These are phyloP conservation scores for Haliclona indistincta DNA, from an alignment of 37 sponge, comb jelly and placozoan genomes.

Conservation along the genomic window DNA sequence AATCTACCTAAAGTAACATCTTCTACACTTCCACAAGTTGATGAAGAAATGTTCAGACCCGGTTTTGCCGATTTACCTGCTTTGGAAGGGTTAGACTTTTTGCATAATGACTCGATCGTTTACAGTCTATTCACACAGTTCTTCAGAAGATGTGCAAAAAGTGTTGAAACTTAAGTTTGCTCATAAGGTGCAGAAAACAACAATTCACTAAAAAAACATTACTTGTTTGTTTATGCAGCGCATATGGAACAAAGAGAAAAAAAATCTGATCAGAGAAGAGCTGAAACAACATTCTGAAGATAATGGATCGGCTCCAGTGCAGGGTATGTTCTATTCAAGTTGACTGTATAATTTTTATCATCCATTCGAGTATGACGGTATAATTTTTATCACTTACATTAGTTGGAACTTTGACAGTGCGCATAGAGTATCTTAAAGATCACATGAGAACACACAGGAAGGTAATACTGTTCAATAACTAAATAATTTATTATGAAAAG, in stretches of 20 bases:
- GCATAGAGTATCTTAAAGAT: slow-evolving; percentile 56
- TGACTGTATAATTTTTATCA: not conserved
- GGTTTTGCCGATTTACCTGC: slow-evolving; percentile 11
- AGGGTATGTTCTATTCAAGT: slow-evolving; percentile 34
- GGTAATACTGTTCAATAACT: not conserved
- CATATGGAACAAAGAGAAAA: slow-evolving; percentile 26
- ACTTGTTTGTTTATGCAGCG: not conserved
- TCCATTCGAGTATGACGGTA: not conserved
- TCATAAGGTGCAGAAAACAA: slow-evolving; percentile 23
- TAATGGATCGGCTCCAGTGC: slow-evolving; percentile 64
- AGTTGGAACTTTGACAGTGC: slow-evolving; percentile 66
- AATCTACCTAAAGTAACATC: too few relatives aligned
- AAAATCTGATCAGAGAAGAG: slow-evolving; percentile 18
- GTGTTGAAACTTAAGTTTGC: slow-evolving; percentile 40
- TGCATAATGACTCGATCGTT: not conserved
- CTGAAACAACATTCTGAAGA: slow-evolving; percentile 43
- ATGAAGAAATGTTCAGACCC: not conserved
- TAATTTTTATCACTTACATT: not conserved
- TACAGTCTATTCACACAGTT: not conserved
- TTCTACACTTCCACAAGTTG: not conserved
- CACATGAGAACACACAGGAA: slow-evolving; percentile 72
- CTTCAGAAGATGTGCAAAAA: slow-evolving; percentile 16
- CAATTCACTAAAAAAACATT: too few relatives aligned
- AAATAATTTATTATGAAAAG: not conserved
- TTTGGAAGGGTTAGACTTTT: slow-evolving; percentile 1